Conservation (phyloP, 2,888 invertebrate genomes). For the Imbricaverruca yamaguchii region DNA sequence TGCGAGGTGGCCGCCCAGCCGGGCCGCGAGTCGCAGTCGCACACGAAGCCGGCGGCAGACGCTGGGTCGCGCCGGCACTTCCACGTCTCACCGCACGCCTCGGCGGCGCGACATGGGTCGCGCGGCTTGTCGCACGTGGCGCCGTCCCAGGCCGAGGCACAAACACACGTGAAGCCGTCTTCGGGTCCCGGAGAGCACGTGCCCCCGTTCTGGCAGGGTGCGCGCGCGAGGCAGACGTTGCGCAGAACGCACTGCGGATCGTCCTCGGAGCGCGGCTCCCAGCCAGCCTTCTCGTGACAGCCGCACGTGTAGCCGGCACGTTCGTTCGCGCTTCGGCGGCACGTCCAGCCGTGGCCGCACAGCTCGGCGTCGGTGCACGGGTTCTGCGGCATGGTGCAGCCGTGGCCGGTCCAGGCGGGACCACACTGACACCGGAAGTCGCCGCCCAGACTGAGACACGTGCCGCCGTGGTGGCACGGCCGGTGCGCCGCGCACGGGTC, state of each 20-base stretch:
- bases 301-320: neutral
- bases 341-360: neutral
- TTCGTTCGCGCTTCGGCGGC: neutral
- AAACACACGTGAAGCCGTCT: neutral
- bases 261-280: neutral
- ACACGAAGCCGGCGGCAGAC: neutral
- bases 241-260: neutral
- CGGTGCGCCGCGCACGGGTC: neutral
- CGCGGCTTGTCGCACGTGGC: neutral
- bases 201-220: neutral
- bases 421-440: neutral
- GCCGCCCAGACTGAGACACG: neutral
- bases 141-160: neutral
- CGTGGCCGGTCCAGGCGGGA: slow-evolving; percentile 10
- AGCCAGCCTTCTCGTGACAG: neutral
- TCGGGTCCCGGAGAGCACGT: neutral
- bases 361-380: neutral
- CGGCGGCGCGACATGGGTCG: neutral
- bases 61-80: neutral
- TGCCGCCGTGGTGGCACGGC: slow-evolving; percentile 8
- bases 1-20: neutral
- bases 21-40: neutral
- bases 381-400: neutral
- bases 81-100: neutral
- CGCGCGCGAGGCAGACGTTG: neutral